Evolutionary conservation across 2,888 invertebrate genomes (phyloP).

Genomic region (Synergus umbraculus): DNA sequence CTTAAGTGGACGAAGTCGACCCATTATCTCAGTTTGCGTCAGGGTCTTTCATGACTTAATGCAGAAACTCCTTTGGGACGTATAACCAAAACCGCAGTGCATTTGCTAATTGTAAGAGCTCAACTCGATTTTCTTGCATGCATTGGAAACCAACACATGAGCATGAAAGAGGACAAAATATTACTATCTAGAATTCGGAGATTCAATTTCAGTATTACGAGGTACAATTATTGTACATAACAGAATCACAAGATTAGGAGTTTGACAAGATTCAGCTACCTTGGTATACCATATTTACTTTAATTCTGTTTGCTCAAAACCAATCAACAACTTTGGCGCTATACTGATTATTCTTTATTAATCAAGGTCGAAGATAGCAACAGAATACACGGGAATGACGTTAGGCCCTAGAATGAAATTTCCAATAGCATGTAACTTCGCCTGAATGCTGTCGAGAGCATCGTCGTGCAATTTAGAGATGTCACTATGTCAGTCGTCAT

Average conservation of each 20-base stretch:
- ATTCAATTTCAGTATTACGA: not conserved
- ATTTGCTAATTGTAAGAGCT: conserved; percentile 64
- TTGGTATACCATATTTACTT: too few species aligned
- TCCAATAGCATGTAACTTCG: conserved; percentile 17
- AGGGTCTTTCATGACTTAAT: conserved; percentile 64
- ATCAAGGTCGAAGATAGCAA: conserved; percentile 65
- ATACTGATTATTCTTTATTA: conserved; percentile 40
- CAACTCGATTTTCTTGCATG: conserved; percentile 60
- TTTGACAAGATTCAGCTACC: too few species aligned
- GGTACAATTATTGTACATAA: too few species aligned
- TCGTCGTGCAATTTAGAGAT: conserved; percentile 29
- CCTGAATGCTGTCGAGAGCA: conserved; percentile 21
- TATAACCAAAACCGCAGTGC: conserved; percentile 62
- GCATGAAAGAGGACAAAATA: not conserved
- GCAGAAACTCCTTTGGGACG: conserved; percentile 62
- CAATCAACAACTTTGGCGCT: too few species aligned
- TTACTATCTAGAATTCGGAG: not conserved
- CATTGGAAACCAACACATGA: not conserved
- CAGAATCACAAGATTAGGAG: not conserved
- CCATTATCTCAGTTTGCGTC: conserved; percentile 66
- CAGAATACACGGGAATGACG: conserved; percentile 53
- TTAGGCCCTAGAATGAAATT: conserved; percentile 20
- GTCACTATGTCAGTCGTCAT: conserved; percentile 37
- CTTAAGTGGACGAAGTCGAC: conserved; percentile 67
- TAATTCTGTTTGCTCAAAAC: too few species aligned